These are phyloP conservation scores for Ophthalmolycus amberensis DNA, from an alignment of 2,113 vertebrate species.

Conservation along the genomic window DNA sequence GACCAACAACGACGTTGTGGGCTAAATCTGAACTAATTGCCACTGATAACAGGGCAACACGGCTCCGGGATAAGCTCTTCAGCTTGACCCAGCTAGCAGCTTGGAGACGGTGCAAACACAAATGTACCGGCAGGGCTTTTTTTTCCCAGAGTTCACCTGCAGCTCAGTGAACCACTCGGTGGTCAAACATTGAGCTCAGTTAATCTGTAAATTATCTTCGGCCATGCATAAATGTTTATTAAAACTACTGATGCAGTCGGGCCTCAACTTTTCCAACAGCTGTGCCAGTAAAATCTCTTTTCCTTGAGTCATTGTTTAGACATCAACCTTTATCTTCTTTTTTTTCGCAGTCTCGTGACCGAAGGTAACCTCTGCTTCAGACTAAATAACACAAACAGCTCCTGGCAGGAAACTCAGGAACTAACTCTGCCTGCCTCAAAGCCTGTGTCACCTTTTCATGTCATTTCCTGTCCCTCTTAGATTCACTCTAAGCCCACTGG, in stretches of 20 bases:
- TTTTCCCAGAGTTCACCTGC: conserved; percentile 48
- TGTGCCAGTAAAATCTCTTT: conserved; percentile 25
- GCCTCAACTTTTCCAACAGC: conserved; percentile 37
- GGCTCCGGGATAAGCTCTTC: conserved; percentile 59
- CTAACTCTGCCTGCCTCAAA: conserved; percentile 56
- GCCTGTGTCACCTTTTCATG: conserved; percentile 59
- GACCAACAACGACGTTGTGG: conserved; percentile 63
- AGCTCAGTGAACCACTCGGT: conserved; percentile 1
- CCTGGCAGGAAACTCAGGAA: conserved; percentile 62
- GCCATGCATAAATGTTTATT: not conserved
- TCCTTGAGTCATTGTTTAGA: conserved; percentile 50
- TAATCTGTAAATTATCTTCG: conserved; percentile 1
- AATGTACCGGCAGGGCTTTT: conserved; percentile 24
- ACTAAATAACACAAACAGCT: conserved; percentile 42
- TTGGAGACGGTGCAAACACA: conserved; percentile 34
- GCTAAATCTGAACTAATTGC: conserved; percentile 70
- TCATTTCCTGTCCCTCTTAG: conserved; percentile 42
- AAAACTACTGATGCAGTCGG: not conserved
- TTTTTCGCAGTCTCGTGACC: conserved; percentile 18
- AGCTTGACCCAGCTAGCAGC: conserved; percentile 25
- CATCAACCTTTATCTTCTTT: not conserved
- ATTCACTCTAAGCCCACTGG: conserved; percentile 3
- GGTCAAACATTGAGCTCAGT: conserved; percentile 47
- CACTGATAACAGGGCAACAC: conserved; percentile 62
- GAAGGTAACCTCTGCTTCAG: conserved; percentile 37